Evolutionary conservation across 2,888 invertebrate genomes (phyloP), one percentile per base, ranked within the genome.

Genomic region (Myathropa florea): DNA sequence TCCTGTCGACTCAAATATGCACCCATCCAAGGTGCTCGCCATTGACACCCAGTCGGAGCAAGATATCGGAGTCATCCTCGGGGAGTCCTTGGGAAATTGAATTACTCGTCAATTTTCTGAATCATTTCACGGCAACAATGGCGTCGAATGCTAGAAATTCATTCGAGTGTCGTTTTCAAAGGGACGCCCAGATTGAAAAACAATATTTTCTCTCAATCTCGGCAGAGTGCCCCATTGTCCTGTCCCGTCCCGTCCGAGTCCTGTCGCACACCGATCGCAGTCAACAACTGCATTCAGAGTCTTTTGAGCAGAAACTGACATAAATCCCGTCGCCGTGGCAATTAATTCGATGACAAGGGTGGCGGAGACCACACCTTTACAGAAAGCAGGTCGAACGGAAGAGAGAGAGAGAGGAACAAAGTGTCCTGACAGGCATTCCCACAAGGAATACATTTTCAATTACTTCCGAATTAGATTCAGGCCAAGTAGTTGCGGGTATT

Each of bases 401-500:
- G 26, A 64, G 33, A 53, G 21, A 59, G 23, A 65, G 30, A 75
- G 10, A 55, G 61, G 46, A 55, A 30, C 55, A 18, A 59, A n/a
- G 30, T 53, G 39, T 71, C 76, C 75, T 75, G 61, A 33, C 28
- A 77, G 75, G 65, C 67, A 71, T 86, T 79, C 78, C 83, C 83
- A 78, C 78, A 79, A 86, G 71, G 78, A 86, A 82, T 83, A 83
- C 61, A 68, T 77, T 73, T 83, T 83, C 86, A 86, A 86, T 86
- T 85, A 78, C 73, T 82, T 83, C 75, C 82, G 70, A 82, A 83
- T 86, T 83, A 86, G 73, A 83, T 86, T 83, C 86, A 83, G 78
- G 86, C 86, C 86, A 86, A 86, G 83, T 78, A 79, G 83, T 86
- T 86, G 86, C 75, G 86, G 83, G 83, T 83, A 83, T 86, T 86